A percentile compares a stretch with the other conserved stretches of the same genome.
phyloP scores from a whole-genome alignment of 1,140 invertebrate species.

The Penaeus vannamei region DNA sequence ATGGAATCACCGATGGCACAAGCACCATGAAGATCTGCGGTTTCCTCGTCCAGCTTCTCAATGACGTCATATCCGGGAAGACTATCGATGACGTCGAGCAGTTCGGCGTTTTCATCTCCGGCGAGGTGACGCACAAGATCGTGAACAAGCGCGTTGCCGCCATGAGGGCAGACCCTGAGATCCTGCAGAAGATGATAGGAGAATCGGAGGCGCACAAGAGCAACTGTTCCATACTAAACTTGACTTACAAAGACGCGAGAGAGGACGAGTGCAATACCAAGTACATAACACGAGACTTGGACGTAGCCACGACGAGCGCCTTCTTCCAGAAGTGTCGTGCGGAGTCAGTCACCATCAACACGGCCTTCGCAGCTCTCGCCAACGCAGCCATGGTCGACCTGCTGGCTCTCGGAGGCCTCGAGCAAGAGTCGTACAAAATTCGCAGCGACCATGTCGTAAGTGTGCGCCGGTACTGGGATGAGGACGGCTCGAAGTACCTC shows the following conservation, averaged over 20 bases:
- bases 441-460: slow-evolving; percentile 2
- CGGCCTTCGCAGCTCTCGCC: slow-evolving; percentile 22
- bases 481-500: neutral
- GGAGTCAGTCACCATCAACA: slow-evolving; percentile 1
- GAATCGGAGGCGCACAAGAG: neutral
- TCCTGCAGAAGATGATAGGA: neutral
- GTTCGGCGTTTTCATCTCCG: neutral
- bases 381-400: slow-evolving; percentile 26
- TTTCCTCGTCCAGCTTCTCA: slow-evolving; percentile 21
- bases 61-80: slow-evolving; percentile 35
- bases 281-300: neutral
- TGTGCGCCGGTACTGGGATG: slow-evolving; percentile 16
- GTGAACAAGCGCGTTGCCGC: neutral
- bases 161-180: neutral
- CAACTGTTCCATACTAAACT: neutral
- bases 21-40: neutral
- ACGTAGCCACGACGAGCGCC: neutral
- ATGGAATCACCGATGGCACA: slow-evolving; percentile 42
- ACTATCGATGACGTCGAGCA: slow-evolving; percentile 30
- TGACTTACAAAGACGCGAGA: neutral
- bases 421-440: neutral
- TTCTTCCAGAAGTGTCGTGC: neutral
- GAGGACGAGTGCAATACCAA: neutral
- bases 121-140: neutral
- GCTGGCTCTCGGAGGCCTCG: neutral